Percentiles rank a stretch among this genome's conserved stretches.
Conservation (phyloP, 2,797 vertebrate genomes). For the Poecilia gillii region DNA sequence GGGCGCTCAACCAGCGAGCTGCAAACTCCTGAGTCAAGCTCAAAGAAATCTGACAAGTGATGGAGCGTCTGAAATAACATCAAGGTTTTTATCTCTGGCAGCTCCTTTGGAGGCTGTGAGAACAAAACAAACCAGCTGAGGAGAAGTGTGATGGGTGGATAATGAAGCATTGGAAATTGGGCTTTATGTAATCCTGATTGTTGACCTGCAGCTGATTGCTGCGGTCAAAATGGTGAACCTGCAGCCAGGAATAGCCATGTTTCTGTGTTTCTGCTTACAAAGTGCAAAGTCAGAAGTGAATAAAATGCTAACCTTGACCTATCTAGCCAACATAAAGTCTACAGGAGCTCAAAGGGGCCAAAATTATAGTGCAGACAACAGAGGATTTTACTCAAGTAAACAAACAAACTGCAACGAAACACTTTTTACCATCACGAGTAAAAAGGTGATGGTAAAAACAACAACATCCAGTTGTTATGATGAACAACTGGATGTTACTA, state of each 20-base stretch:
- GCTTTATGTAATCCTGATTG: conserved; percentile 10
- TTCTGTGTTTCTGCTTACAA: not conserved
- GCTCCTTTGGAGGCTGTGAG: conserved; percentile 1
- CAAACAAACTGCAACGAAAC: not conserved
- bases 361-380: not conserved
- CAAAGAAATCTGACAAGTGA: not conserved
- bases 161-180: not conserved
- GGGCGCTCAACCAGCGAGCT: conserved; percentile 17
- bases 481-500: too few relatives aligned
- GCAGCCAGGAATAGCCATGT: conserved; percentile 17
- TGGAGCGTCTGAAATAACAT: not conserved
- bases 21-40: conserved; percentile 11
- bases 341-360: not conserved
- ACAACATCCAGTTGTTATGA: not conserved
- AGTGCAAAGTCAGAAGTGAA: not conserved
- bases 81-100: not conserved
- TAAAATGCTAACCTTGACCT: conserved; percentile 48
- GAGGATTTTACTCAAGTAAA: not conserved
- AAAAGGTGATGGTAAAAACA: not conserved
- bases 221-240: conserved; percentile 27
- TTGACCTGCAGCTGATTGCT: conserved; percentile 17
- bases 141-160: not conserved
- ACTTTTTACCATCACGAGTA: not conserved
- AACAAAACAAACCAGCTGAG: conserved; percentile 8
- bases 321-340: conserved; percentile 29